Conservation (phyloP, 2,888 invertebrate species). For the Acanthosepion lycidas region DNA sequence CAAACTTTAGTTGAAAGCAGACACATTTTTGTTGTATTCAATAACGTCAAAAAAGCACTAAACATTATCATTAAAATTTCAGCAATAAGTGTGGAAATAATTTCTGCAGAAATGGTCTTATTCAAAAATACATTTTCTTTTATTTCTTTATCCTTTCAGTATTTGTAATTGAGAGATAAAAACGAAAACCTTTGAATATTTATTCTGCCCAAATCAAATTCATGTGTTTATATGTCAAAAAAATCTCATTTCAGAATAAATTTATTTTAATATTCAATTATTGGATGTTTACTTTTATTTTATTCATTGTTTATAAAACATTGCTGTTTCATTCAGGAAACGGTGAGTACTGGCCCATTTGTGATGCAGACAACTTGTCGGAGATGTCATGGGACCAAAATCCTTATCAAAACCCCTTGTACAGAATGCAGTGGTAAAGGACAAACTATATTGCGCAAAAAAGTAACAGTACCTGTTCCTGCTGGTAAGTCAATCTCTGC, state of each 20-base stretch:
- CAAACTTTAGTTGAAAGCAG: too few relatives aligned
- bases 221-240: background rate
- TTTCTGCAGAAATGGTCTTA: too few relatives aligned
- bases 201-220: too few relatives aligned
- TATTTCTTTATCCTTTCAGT: too few relatives aligned
- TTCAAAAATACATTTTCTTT: too few relatives aligned
- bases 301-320: background rate
- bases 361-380: conserved; percentile 97
- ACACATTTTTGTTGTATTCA: too few relatives aligned
- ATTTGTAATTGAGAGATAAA: too few relatives aligned
- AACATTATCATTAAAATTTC: too few relatives aligned
- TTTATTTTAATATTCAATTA: background rate
- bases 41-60: too few relatives aligned
- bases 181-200: too few relatives aligned
- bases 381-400: conserved; percentile 80
- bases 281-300: background rate
- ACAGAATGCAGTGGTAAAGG: conserved; percentile 95
- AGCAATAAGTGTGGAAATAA: too few relatives aligned
- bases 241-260: background rate
- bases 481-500: conserved; percentile 77
- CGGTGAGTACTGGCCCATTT: conserved; percentile 85
- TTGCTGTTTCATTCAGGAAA: conserved; percentile 70
- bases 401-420: conserved; percentile 93
- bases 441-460: conserved; percentile 88
- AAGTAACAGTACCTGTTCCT: conserved; percentile 93